Base-by-base conservation (phyloP, 2,797 vertebrate genomes). In the Cyprinella venusta region DNA sequence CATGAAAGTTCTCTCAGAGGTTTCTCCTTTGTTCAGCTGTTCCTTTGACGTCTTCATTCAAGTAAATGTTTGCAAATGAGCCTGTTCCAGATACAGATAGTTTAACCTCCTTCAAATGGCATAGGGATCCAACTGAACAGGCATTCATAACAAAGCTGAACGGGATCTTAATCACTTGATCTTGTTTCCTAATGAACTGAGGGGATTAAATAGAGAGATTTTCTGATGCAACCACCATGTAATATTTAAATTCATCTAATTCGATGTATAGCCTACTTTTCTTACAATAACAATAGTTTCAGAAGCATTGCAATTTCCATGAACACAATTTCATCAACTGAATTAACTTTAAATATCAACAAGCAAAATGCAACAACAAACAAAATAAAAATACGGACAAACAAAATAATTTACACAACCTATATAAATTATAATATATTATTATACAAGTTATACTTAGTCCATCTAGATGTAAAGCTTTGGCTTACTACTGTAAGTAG, bases 151-250 rank as follows among this genome's bases (percentile, higher is more conserved):
- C 33, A 54, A 52, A 79, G 18, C 19, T 5, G 19, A 61, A 48
- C 6, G 21, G 13, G 21, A 19, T 30, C 54, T 74, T 54, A 19
- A 75, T 48, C 67, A 21, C 45, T 75, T 82, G 36, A 82, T 76
- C 63, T 68, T 0, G n/a, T 82, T 42, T 74, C 2, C 21, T 52
- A 65, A 52, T 30, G 18, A 82, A 42, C 36, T 75, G 70, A 82
- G 48, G 52, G 61, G 63, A 82, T 76, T 56, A 45, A 61, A 48
- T 63, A 70, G 18, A 21, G 10, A n/a, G 1, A 21, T n/a, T 21
- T 82, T 59, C 63, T 82, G 72, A 82, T 82, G 81, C 72, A 82
- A 82, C 76, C 50, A n/a, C 50, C 6, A 59, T 64, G 56, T 10
- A 64, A 61, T 9, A n/a, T 26, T 48, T 52, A 18, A 10, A 81